phyloP scores from a whole-genome alignment of 2,888 invertebrate species.

The Ryuthela nishihirai region DNA sequence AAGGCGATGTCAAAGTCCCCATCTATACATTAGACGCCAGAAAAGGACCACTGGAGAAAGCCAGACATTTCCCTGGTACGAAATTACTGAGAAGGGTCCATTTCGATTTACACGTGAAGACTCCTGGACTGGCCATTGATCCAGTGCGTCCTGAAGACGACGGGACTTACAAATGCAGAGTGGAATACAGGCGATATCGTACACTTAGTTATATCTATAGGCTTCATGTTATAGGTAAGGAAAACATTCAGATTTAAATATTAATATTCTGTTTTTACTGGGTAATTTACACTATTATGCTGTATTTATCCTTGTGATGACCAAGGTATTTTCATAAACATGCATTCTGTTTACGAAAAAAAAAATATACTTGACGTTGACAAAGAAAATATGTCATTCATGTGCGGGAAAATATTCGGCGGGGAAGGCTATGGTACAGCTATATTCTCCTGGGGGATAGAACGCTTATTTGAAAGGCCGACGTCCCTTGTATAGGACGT shows the following conservation, averaged over 20 bases:
- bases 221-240: slow-evolving; percentile 37
- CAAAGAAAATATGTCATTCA: too few relatives aligned
- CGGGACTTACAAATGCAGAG: slow-evolving; percentile 31
- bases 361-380: too few relatives aligned
- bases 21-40: slow-evolving; percentile 37
- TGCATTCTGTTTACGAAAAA: too few relatives aligned
- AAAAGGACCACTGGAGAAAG: slow-evolving; percentile 26
- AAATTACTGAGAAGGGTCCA: slow-evolving; percentile 25
- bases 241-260: background rate
- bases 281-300: too few relatives aligned
- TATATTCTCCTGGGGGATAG: too few relatives aligned
- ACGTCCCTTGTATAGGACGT: too few relatives aligned
- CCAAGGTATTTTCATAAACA: too few relatives aligned
- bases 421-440: too few relatives aligned
- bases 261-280: background rate
- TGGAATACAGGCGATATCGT: slow-evolving; percentile 33
- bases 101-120: slow-evolving; percentile 23
- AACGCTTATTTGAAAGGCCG: too few relatives aligned
- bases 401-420: too few relatives aligned
- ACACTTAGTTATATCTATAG: slow-evolving; percentile 29
- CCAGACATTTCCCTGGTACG: slow-evolving; percentile 34
- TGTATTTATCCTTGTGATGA: too few relatives aligned
- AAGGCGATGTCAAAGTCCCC: slow-evolving; percentile 34
- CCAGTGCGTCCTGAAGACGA: slow-evolving; percentile 32
- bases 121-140: slow-evolving; percentile 27